phyloP scores from a whole-genome alignment of 1,140 invertebrate species.

The Platorchestia sp. region DNA sequence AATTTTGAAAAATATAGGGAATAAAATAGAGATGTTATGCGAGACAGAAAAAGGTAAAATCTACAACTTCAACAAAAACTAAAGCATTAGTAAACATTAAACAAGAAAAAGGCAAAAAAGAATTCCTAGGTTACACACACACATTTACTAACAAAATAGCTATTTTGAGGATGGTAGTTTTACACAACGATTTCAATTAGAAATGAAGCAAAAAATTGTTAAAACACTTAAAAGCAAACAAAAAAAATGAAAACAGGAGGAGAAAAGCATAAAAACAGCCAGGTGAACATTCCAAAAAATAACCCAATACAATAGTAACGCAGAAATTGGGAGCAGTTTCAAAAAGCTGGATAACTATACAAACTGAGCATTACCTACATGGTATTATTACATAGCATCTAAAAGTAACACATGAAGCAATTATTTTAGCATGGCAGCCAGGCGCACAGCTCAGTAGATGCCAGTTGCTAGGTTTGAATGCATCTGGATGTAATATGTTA shows the following conservation, averaged over 20 bases:
- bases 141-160: neutral
- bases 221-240: neutral
- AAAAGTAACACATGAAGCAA: neutral
- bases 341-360: neutral
- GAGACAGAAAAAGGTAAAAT: no score
- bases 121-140: neutral
- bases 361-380: neutral
- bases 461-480: neutral
- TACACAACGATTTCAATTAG: neutral
- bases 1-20: neutral
- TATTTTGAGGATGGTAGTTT: neutral
- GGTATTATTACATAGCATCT: neutral
- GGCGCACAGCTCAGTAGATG: neutral
- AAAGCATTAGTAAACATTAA: neutral
- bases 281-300: neutral
- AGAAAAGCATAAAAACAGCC: neutral
- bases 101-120: neutral
- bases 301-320: neutral
- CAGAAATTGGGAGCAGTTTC: neutral
- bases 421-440: neutral
- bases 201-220: neutral
- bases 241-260: no score
- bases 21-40: neutral
- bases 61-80: no score
- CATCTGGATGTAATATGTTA: neutral